Evolutionary conservation across 2,113 vertebrate species (phyloP), one percentile per base, ranked within the genome.

Genomic region (Actenoides lindsayi): DNA sequence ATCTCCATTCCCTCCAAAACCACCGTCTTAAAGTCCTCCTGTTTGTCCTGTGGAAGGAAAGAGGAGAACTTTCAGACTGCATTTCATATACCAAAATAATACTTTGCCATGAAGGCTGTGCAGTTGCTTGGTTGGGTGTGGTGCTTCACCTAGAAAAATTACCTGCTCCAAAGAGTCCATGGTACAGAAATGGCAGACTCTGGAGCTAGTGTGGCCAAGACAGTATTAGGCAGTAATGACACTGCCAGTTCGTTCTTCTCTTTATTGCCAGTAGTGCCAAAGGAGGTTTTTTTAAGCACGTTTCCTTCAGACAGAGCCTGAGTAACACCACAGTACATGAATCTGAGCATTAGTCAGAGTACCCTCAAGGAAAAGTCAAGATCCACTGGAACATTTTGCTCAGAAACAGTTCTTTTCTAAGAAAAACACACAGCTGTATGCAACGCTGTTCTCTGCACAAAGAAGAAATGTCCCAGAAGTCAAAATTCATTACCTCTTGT

Each of bases 11-110:
- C 98, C 97, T 98, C 97, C 97, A 98, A 96, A 98, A 98, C 95
- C 97, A 98, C 81, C 97, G 97, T 97, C 96, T 98, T 97, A 98
- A 98, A 98, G 98, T 98, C 97, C 97, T 98, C 97, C 97, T 98
- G 97, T 84, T 98, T 96, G 98, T 97, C 98, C 98, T 98, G 98
- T 96, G 98, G 98, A 98, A 97, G 98, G 98, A 98, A 98, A 98
- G 97, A 97, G 97, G 96, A 98, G 97, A 98, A 97, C 97, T 98
- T 98, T 98, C 57, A 98, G 96, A 97, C 97, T 97, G 86, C 82
- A 96, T 97, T 97, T 90, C 95, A 97, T 8, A 54, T 53, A 83
- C 73, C 89, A 93, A 64, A 94, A 71, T 33, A 78, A 82, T 18
- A 60, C 65, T 79, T 83, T 87, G 98, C 97, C 95, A 0, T 98